Conservation (phyloP, 2,797 vertebrate species). For the Hippocampus kuda region DNA sequence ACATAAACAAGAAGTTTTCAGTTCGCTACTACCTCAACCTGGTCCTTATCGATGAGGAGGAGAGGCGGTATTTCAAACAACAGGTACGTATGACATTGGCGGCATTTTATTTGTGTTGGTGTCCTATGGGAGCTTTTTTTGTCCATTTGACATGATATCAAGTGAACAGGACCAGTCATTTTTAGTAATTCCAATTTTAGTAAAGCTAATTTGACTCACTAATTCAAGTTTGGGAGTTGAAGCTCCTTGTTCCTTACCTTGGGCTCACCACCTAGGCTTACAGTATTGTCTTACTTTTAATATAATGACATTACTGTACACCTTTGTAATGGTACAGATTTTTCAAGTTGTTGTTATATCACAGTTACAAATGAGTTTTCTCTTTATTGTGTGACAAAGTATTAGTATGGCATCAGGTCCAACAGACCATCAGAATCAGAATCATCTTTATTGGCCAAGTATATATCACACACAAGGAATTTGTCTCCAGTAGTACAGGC, state of each 20-base stretch:
- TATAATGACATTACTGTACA: no score
- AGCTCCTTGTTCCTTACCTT: no score
- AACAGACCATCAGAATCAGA: neutral
- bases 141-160: neutral
- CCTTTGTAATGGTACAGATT: no score
- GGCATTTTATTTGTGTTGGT: neutral
- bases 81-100: constrained; percentile 69
- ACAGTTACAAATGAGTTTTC: neutral
- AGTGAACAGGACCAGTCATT: neutral
- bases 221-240: no score
- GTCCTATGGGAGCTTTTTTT: neutral
- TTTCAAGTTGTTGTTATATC: neutral
- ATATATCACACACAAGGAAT: no score
- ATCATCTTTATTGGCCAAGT: no score
- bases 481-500: no score
- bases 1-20: constrained; percentile 96
- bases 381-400: neutral
- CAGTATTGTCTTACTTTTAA: no score
- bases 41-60: constrained; percentile 94
- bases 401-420: neutral
- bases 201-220: no score
- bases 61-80: constrained; percentile 96
- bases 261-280: no score
- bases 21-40: constrained; percentile 98
- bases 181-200: no score